Evolutionary conservation across 1,140 invertebrate genomes (phyloP).

Genomic region (Hormaphis cornu): DNA sequence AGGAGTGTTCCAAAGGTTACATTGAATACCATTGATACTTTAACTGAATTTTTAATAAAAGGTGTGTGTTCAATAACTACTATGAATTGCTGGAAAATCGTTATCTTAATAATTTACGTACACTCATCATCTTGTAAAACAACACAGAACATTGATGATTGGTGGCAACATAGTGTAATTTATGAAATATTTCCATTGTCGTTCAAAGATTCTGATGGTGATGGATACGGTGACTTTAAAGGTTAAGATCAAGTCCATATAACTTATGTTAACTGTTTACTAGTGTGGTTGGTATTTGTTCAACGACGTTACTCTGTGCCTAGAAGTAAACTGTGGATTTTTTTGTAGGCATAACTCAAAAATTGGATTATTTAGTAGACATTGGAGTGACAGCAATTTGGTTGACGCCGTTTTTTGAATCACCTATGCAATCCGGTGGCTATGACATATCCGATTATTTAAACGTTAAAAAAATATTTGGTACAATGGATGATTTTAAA

Average conservation of each 20-base stretch:
- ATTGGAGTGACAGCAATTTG: conserved; percentile 54
- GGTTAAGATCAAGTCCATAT: conserved; percentile 32
- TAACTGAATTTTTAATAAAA: too few species aligned
- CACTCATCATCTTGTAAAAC: too few species aligned
- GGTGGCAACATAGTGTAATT: conserved; percentile 42
- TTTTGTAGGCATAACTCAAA: conserved; percentile 42
- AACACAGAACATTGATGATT: too few species aligned
- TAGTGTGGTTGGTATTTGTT: too few species aligned
- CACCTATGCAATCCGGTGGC: conserved; percentile 59
- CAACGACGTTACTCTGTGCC: too few species aligned
- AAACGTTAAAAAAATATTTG: conserved; percentile 45
- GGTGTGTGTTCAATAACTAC: too few species aligned
- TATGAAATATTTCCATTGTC: conserved; percentile 47
- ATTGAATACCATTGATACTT: too few species aligned
- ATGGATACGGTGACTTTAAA: conserved; percentile 48
- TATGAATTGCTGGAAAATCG: too few species aligned
- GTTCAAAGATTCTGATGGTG: conserved; percentile 40
- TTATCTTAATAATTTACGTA: too few species aligned
- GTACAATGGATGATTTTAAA: conserved; percentile 49
- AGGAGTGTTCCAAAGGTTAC: too few species aligned
- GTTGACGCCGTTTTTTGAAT: conserved; percentile 61
- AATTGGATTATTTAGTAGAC: conserved; percentile 54
- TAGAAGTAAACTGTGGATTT: neutral
- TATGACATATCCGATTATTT: conserved; percentile 61
- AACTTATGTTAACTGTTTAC: too few species aligned